Base-by-base conservation (phyloP, 92 coral and sea anemone species). In the Palythoa grandiflora region DNA sequence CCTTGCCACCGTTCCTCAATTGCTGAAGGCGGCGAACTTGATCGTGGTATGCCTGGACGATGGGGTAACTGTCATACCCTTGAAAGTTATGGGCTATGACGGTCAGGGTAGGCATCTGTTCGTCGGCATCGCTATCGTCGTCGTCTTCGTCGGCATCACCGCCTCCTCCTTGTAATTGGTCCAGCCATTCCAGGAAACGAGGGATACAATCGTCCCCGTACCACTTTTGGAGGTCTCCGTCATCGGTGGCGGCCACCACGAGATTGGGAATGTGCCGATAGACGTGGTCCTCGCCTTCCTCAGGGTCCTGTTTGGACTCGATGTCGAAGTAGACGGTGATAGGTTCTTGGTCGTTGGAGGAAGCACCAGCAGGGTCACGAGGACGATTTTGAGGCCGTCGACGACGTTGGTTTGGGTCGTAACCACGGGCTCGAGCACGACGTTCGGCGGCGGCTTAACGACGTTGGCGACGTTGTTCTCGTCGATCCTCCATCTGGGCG, bases 1-100 rank as follows among this genome's bases (percentile, higher is more conserved):
- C 71, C 50, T 80, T 80, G 38, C 71, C 71, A 9, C 86, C 77
- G 13, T 80, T 80, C 15, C 15, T 6, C 15, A 57, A 12, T 9
- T 57, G 63, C 15, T 13, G n/a, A 0, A 12, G 3, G 17, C 2
- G 0, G n/a, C 63, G 63, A 16, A 16, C 63, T 3, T 16, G 15
- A 3, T 3, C 3, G 2, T 57, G 63, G 17, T 57, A 57, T 0
- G 2, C 63, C 4, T 57, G 63, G 3, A 57, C 0, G 4, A 44
- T 44, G 3, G 50, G 50, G 50, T 44, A 44, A 44, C 6, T 44
- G 50, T 44, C 50, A 57, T 57, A 57, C 15, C 15, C 63, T 2
- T 57, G 63, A 57, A 68, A 57, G n/a, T 57, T 9, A 1, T 57
- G 63, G 63, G 63, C 63, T 5, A 55, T 55, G 63, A 57, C 63